Conservation (phyloP, 2,888 invertebrate genomes). For the Dasypolia templi region DNA sequence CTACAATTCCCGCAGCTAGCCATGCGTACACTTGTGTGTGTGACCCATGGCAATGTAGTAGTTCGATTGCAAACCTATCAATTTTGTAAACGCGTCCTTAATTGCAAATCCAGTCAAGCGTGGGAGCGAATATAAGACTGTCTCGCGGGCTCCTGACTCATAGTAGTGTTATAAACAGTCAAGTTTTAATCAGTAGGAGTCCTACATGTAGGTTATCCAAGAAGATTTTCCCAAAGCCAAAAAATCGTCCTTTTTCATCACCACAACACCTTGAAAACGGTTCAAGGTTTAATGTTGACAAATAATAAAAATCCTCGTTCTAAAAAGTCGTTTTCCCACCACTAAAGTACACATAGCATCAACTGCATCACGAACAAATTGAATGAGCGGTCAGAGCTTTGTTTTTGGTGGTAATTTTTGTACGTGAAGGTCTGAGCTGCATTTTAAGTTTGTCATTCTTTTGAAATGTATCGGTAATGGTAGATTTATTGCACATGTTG, state of each 20-base stretch:
- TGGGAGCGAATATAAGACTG: neutral
- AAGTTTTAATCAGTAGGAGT: neutral
- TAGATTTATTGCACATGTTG: slow-evolving; percentile 11
- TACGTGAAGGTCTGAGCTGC: slow-evolving; percentile 10
- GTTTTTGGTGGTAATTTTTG: slow-evolving; percentile 53
- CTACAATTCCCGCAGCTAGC: too few species aligned
- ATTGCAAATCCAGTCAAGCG: neutral
- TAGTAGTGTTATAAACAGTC: neutral
- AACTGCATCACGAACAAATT: slow-evolving; percentile 44
- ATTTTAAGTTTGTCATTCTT: slow-evolving; percentile 26
- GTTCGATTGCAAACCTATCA: too few species aligned
- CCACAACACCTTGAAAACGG: neutral
- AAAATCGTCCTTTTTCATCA: neutral
- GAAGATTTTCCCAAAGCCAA: neutral
- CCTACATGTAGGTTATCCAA: neutral
- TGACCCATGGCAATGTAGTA: too few species aligned
- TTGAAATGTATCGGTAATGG: neutral
- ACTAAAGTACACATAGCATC: slow-evolving; percentile 22
- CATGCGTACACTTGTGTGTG: too few species aligned
- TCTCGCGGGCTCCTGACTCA: neutral
- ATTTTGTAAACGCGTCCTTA: too few species aligned
- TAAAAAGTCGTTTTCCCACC: slow-evolving; percentile 31
- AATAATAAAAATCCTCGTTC: neutral
- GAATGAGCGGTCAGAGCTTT: slow-evolving; percentile 44
- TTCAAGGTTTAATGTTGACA: neutral